Percentiles rank a stretch among this genome's conserved stretches.
phyloP scores from a whole-genome alignment of 1,140 invertebrate species.

The Tetragonula clypearis region DNA sequence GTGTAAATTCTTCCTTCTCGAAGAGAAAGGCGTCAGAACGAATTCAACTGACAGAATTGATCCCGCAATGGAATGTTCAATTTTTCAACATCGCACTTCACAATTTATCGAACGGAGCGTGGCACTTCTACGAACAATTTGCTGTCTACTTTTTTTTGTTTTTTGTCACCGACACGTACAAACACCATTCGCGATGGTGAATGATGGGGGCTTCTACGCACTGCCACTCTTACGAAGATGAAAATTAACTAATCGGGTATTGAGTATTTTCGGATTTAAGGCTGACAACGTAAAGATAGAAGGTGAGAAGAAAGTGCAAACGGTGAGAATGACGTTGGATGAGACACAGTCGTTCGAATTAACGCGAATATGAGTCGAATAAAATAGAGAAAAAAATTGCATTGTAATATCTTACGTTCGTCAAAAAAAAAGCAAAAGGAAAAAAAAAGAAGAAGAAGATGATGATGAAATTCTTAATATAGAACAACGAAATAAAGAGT shows the following conservation, averaged over 20 bases:
- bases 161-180: slow-evolving; percentile 59
- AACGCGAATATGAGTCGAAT: not conserved
- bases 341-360: not conserved
- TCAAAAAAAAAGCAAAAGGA: not conserved
- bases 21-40: not conserved
- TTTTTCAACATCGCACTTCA: not conserved
- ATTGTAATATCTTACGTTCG: not conserved
- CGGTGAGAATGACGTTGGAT: not conserved
- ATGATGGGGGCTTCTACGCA: slow-evolving; percentile 58
- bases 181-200: slow-evolving; percentile 54
- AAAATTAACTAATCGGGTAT: slow-evolving; percentile 67
- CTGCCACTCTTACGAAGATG: slow-evolving; percentile 54
- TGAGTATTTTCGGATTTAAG: slow-evolving; percentile 70
- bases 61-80: not conserved
- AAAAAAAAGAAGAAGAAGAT: too few relatives aligned
- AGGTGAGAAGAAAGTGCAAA: slow-evolving; percentile 24
- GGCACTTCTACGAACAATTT: slow-evolving; percentile 52
- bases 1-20: too few relatives aligned
- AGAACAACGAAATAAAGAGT: not conserved
- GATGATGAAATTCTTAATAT: not conserved
- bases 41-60: not conserved
- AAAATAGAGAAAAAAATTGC: not conserved
- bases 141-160: slow-evolving; percentile 55
- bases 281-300: slow-evolving; percentile 30
- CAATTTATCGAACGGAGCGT: slow-evolving; percentile 59